Conservation (phyloP, 1,140 invertebrate genomes). For the Liolophura sinensis region DNA sequence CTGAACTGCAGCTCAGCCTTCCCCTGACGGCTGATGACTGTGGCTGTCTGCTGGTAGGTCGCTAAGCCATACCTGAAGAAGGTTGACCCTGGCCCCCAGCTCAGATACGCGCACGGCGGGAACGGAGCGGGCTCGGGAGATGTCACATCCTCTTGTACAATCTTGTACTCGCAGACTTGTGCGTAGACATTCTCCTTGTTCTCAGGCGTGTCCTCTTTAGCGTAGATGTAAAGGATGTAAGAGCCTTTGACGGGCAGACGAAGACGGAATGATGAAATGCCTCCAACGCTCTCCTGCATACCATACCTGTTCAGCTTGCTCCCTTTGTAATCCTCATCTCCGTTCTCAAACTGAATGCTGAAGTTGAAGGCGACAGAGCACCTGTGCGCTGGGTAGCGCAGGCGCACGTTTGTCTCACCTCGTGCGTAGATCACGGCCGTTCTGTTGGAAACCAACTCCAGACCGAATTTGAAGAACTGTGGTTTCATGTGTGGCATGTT, state of each 20-base stretch:
- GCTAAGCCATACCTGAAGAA: conserved; percentile 50
- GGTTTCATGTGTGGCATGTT: conserved; percentile 59
- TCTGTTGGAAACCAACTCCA: conserved; percentile 56
- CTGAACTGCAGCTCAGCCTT: conserved; percentile 50
- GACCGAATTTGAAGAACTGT: conserved; percentile 59
- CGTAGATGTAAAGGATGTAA: conserved; percentile 58
- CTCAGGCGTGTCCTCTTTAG: conserved; percentile 53
- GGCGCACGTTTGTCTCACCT: conserved; percentile 49
- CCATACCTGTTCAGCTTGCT: conserved; percentile 54
- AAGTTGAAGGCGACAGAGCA: conserved; percentile 56
- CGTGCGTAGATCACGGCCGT: conserved; percentile 51
- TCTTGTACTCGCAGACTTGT: conserved; percentile 58
- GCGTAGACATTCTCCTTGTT: conserved; percentile 57
- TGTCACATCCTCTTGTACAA: conserved; percentile 44
- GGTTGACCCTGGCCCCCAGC: conserved; percentile 54
- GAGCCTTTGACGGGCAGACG: conserved; percentile 52
- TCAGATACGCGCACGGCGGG: conserved; percentile 56
- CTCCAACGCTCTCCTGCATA: conserved; percentile 53
- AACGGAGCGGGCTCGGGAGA: conserved; percentile 41
- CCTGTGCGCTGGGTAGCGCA: conserved; percentile 45
- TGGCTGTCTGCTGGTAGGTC: conserved; percentile 51
- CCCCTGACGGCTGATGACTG: conserved; percentile 46
- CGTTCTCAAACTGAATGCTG: conserved; percentile 53
- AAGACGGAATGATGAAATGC: conserved; percentile 54
- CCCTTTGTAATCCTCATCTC: conserved; percentile 48